These are phyloP conservation scores for Aethes cnicana DNA, from an alignment of 2,888 invertebrate species.

Conservation along the genomic window DNA sequence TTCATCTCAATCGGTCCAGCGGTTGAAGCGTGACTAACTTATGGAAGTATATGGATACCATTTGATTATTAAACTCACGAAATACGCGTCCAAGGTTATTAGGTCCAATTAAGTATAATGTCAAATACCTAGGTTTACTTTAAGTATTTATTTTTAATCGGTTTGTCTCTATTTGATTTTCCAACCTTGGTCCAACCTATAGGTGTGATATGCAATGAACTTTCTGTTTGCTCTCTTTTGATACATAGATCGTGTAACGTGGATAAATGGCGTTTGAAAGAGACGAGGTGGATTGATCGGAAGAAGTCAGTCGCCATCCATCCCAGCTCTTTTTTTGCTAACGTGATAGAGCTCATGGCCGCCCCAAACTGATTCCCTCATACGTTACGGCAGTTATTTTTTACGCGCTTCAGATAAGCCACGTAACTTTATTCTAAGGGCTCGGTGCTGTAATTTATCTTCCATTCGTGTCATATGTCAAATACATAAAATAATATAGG, in stretches of 20 bases:
- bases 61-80: no score
- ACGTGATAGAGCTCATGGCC: conserved; percentile 46
- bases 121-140: no score
- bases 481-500: not conserved
- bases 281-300: conserved; percentile 31
- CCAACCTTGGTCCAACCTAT: no score
- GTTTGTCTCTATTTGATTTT: conserved; percentile 1
- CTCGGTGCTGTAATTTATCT: conserved; percentile 5
- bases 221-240: conserved; percentile 17
- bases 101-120: no score
- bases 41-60: no score
- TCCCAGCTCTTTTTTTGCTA: conserved; percentile 55
- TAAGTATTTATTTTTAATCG: no score
- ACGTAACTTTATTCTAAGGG: conserved; percentile 29
- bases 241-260: conserved; percentile 15
- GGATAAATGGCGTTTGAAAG: conserved; percentile 1
- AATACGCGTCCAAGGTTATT: no score
- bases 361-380: conserved; percentile 43
- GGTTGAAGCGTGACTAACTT: no score
- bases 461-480: not conserved
- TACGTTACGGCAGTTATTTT: conserved; percentile 41
- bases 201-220: conserved; percentile 25
- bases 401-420: conserved; percentile 39
- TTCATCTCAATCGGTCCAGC: no score
- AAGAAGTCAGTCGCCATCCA: conserved; percentile 21